Evolutionary conservation across 2,113 vertebrate genomes (phyloP).

Genomic region (Coreoperca whiteheadi): DNA sequence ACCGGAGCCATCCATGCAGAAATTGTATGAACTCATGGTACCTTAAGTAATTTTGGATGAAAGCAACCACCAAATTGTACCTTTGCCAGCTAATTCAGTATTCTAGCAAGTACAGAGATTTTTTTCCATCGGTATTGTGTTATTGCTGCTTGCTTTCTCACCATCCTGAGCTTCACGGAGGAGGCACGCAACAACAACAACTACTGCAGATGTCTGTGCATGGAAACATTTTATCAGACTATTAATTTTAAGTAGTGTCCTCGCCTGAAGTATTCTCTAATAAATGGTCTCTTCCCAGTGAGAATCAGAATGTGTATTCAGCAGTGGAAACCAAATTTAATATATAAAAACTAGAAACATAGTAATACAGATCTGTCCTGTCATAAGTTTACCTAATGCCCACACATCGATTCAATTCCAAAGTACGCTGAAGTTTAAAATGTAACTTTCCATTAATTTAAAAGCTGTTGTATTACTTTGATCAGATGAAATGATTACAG

Average conservation of each 20-base stretch:
- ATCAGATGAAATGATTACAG: constrained; percentile 85
- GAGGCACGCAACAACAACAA: background rate
- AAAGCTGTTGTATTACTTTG: constrained; percentile 83
- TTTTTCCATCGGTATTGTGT: constrained; percentile 18
- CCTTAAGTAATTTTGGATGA: constrained; percentile 36
- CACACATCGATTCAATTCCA: constrained; percentile 27
- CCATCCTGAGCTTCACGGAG: background rate
- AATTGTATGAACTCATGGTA: constrained; percentile 38
- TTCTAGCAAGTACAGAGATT: constrained; percentile 13
- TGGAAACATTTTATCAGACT: constrained; percentile 6
- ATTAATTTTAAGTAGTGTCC: constrained; percentile 3
- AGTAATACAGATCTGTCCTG: background rate
- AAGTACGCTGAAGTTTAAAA: constrained; percentile 66
- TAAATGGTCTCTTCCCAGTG: background rate
- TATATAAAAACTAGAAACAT: background rate
- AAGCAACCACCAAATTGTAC: constrained; percentile 33
- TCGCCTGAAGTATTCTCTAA: background rate
- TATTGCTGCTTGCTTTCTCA: constrained; percentile 29
- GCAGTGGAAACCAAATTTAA: background rate
- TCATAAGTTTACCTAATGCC: background rate
- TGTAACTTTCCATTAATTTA: constrained; percentile 76
- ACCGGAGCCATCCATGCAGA: constrained; percentile 7
- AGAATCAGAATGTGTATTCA: background rate
- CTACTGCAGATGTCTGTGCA: background rate
- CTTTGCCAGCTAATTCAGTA: constrained; percentile 31